Conservation (phyloP, 2,797 vertebrate genomes). For the Urocyon cinereoargenteus region DNA sequence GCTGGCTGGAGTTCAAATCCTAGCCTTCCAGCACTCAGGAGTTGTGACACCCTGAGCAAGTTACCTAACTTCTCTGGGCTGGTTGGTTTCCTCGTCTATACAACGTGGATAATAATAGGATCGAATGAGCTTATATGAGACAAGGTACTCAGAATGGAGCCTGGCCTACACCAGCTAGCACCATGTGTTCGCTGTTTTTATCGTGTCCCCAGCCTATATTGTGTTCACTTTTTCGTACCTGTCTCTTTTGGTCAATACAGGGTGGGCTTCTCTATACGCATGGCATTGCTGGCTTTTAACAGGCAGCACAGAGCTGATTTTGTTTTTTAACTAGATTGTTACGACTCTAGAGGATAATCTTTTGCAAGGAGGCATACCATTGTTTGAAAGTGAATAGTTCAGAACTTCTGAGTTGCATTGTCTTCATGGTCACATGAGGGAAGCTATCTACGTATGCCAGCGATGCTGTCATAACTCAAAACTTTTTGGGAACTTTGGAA, state of each 20-base stretch:
- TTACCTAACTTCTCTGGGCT: conserved; percentile 82
- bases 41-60: conserved; percentile 49
- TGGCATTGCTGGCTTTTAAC: not conserved
- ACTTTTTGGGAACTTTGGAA: not conserved
- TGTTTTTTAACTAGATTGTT: conserved; percentile 43
- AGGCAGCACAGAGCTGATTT: not conserved
- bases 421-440: not conserved
- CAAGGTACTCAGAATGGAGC: conserved; percentile 8
- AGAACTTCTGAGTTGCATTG: not conserved
- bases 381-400: conserved; percentile 12
- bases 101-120: conserved; percentile 52
- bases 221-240: not conserved
- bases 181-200: not conserved
- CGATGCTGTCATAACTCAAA: conserved; percentile 40
- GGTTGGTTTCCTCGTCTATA: conserved; percentile 63
- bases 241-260: not conserved
- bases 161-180: not conserved
- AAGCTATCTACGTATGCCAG: not conserved
- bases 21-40: conserved; percentile 86
- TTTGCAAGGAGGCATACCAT: not conserved
- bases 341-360: not conserved
- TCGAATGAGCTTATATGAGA: not conserved
- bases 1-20: conserved; percentile 90
- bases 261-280: not conserved
- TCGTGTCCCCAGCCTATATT: not conserved